Percentiles rank a stretch among this genome's conserved stretches.
phyloP scores from a whole-genome alignment of 2,113 vertebrate genomes.

The Melanerpes aurifrons region DNA sequence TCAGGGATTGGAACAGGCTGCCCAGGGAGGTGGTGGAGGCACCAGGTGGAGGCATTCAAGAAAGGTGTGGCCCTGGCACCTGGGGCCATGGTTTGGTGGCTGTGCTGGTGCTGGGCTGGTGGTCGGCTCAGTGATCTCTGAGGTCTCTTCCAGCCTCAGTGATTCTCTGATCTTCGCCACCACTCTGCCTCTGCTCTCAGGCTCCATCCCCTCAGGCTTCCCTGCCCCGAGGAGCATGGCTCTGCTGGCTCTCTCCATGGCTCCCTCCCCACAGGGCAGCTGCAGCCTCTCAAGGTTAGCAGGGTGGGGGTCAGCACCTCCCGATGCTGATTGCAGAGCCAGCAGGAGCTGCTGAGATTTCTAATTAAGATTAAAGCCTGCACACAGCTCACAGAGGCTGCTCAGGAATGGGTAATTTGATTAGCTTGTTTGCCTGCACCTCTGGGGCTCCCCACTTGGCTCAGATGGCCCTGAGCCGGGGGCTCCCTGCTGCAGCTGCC shows the following conservation, averaged over 20 bases:
- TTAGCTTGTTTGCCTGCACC: constrained; percentile 64
- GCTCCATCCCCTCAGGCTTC: background rate
- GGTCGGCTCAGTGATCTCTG: no score
- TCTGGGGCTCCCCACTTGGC: constrained; percentile 31
- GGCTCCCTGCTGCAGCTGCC: background rate
- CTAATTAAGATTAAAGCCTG: constrained; percentile 83
- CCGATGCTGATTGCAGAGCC: constrained; percentile 70
- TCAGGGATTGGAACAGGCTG: no score
- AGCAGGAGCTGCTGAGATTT: constrained; percentile 77
- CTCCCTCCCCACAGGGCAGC: background rate
- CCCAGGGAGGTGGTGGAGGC: no score
- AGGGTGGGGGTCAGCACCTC: constrained; percentile 61
- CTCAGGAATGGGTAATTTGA: constrained; percentile 77
- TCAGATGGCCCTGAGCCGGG: background rate
- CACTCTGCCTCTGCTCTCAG: background rate
- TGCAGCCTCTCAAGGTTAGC: constrained; percentile 63
- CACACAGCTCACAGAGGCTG: constrained; percentile 67
- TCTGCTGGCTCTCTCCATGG: background rate
- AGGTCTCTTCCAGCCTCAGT: no score
- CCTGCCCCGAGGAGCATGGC: background rate
- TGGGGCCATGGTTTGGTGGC: no score
- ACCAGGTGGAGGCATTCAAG: no score
- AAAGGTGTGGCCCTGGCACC: no score
- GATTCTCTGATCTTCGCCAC: background rate
- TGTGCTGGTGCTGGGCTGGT: no score